Base-by-base conservation (phyloP, 2,888 invertebrate genomes). In the Hecatera dysodea region DNA sequence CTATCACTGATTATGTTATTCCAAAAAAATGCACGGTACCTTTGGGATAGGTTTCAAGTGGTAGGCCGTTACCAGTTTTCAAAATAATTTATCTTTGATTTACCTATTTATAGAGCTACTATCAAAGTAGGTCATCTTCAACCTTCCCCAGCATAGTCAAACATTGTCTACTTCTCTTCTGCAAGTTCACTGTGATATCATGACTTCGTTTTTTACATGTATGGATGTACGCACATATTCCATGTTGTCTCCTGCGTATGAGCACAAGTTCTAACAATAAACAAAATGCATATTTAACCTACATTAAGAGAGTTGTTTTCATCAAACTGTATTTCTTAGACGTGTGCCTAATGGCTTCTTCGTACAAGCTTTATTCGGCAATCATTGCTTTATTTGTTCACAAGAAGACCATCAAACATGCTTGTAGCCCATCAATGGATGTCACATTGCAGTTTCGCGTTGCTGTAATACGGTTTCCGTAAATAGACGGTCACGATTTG, bases 281-380 rank as follows among this genome's bases (percentile, higher is more conserved):
- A 75, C 77, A 75, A n/a, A n/a, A 75, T 70, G 52, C 53, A 48
- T 64, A 53, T 56, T 64, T 75, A 77, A 77, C 59, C 59, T 27
- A 77, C 53, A 60, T 59, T 46, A 24, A 19, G 42, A 52, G 19
- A 63, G 55, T 36, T 12, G 59, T 53, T 59, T 70, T 59, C 53
- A 55, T 44, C 39, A 56, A 70, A 42, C 42, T 39, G 57, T 62
- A 19, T 42, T 57, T 48, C 39, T 63, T n/a, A 62, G 24, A 42
- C 27, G 27, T 61, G 63, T 59, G 42, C 33, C 7, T 67, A 56
- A 74, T 67, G 29, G 27, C 48, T 27, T 57, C 42, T 27, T 52
- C 44, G 59, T 2, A 76, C 42, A 76, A 59, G 2, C 27, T 57
- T 33, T n/a, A 22, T 60, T 44, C 42, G 24, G n/a, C 1, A 29